Conservation (phyloP, 2,113 vertebrate genomes). For the Eurypyga helias region DNA sequence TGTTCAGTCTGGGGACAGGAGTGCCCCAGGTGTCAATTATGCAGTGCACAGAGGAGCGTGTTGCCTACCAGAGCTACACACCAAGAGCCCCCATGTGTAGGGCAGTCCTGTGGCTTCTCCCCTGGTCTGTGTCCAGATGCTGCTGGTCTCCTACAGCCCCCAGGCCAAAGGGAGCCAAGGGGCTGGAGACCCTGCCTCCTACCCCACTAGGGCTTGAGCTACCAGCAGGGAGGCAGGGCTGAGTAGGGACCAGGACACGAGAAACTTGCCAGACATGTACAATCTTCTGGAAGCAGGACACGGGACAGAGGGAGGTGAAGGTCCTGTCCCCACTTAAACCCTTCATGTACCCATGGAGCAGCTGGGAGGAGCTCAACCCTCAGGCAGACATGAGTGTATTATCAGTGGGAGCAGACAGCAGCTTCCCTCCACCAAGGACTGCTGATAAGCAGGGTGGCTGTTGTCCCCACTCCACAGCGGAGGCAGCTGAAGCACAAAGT, state of each 20-base stretch:
- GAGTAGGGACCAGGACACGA: not conserved
- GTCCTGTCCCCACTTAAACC: not conserved
- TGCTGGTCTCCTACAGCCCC: not conserved
- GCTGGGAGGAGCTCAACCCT: not conserved
- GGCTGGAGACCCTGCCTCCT: not conserved
- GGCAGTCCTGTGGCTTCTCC: not conserved
- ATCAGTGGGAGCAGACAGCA: not conserved
- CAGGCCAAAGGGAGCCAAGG: not conserved
- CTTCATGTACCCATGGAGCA: fast-evolving
- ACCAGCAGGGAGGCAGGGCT: not conserved
- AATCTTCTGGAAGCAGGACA: not conserved
- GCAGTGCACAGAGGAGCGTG: not conserved
- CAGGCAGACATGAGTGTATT: not conserved
- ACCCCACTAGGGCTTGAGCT: not conserved
- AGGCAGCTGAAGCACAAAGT: not conserved
- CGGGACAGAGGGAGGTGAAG: not conserved
- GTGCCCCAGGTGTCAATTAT: not conserved
- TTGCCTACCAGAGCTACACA: not conserved
- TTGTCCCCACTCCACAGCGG: not conserved
- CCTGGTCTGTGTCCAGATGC: fast-evolving
- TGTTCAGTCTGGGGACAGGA: not conserved
- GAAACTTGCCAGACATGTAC: not conserved
- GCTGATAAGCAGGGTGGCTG: not conserved
- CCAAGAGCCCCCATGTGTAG: not conserved
- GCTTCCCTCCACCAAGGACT: not conserved